Percentiles rank a stretch among this genome's conserved stretches.
phyloP scores from a whole-genome alignment of 2,113 vertebrate genomes.

The Dromas ardeola region DNA sequence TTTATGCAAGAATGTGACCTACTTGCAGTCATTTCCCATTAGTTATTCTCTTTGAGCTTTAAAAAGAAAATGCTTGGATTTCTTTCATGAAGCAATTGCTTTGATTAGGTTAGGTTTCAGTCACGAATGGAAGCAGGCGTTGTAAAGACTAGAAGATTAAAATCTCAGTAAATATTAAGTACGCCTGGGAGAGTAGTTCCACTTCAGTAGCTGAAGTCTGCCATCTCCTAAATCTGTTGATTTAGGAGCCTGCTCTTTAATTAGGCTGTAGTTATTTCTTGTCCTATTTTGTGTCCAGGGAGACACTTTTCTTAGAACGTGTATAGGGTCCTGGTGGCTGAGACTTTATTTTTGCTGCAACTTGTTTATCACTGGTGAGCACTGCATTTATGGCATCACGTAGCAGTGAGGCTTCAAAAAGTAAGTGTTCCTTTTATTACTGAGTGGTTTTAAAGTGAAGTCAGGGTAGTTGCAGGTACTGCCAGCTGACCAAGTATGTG shows the following conservation, averaged over 20 bases:
- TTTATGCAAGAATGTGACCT: slow-evolving; percentile 49
- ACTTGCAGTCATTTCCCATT: slow-evolving; percentile 48
- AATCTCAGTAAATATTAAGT: not conserved
- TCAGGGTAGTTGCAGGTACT: not conserved
- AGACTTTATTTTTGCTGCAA: not conserved
- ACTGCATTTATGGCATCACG: not conserved
- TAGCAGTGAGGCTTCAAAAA: not conserved
- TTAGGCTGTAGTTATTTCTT: not conserved
- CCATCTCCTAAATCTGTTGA: not conserved
- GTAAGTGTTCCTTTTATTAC: not conserved
- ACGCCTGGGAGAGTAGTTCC: not conserved
- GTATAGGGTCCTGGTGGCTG: not conserved
- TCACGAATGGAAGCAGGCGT: not conserved
- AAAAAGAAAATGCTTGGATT: not conserved
- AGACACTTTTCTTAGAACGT: not conserved
- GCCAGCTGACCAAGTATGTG: not conserved
- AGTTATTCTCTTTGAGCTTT: slow-evolving; percentile 43
- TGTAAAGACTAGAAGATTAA: not conserved
- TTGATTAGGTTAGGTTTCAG: slow-evolving; percentile 24
- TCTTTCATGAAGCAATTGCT: not conserved
- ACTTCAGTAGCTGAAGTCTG: not conserved
- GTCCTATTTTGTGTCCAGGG: not conserved
- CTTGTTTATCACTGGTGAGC: not conserved
- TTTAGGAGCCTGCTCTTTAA: not conserved
- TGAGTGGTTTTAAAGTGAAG: not conserved